Evolutionary conservation across 2,113 vertebrate species (phyloP).

Genomic region (Daubentonia madagascariensis): DNA sequence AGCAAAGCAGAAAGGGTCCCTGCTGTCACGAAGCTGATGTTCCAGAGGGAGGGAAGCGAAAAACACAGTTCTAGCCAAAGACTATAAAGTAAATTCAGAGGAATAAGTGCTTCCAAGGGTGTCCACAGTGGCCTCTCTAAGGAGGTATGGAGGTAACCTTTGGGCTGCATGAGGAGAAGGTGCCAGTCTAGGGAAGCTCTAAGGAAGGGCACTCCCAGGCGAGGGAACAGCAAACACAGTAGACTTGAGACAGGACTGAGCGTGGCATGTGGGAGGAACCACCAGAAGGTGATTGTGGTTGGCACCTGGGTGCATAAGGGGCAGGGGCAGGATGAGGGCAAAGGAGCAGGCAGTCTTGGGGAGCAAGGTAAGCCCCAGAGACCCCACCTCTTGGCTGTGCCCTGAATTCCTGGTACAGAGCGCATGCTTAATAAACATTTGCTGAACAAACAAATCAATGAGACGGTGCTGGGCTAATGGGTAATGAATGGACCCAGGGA

Average conservation of each 20-base stretch:
- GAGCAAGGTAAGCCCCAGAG: not conserved
- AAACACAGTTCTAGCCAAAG: not conserved
- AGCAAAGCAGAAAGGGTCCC: not conserved
- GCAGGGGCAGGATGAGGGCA: not conserved
- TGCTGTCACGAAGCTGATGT: not conserved
- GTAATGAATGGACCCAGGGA: no score
- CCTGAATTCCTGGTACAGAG: not conserved
- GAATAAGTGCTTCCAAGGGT: no score
- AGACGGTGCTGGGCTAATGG: not conserved
- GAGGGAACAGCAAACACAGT: not conserved
- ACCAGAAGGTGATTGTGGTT: not conserved
- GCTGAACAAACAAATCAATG: not conserved
- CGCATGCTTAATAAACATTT: accelerated
- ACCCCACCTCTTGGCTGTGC: not conserved
- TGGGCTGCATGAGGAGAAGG: not conserved
- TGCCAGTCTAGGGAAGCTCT: not conserved
- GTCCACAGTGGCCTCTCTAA: not conserved
- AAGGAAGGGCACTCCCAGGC: not conserved
- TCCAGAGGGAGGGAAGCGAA: not conserved
- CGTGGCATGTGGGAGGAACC: not conserved
- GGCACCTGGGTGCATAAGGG: not conserved
- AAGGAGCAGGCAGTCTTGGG: not conserved
- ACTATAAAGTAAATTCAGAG: not conserved
- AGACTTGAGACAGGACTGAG: not conserved
- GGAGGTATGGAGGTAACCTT: not conserved